Percentiles rank a stretch among this genome's conserved stretches.
Evolutionary conservation across 2,113 vertebrate genomes (phyloP).

Genomic region (Ardeotis arabs): DNA sequence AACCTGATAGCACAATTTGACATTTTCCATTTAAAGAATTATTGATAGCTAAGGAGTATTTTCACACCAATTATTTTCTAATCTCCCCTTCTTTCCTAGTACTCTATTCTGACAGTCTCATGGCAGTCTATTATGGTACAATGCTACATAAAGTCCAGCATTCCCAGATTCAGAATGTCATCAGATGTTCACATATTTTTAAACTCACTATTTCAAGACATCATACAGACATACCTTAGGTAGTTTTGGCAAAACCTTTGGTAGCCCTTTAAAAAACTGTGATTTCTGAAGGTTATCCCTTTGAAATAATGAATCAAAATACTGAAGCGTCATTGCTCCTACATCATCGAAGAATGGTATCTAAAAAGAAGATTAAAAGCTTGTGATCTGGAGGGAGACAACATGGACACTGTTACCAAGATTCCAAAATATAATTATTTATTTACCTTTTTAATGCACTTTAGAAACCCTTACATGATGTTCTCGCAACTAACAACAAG

Average conservation of each 20-base stretch:
- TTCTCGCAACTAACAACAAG: not conserved
- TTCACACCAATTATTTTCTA: not conserved
- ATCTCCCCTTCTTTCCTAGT: not conserved
- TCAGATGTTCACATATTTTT: not conserved
- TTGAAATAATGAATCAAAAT: constrained; percentile 98
- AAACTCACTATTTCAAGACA: not conserved
- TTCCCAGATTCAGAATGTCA: not conserved
- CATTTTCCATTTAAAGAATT: not conserved
- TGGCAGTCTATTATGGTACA: not conserved
- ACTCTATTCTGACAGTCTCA: not conserved
- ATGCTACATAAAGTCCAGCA: not conserved
- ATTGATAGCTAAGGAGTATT: not conserved
- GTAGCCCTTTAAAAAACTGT: constrained; percentile 97
- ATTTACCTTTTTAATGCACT: not conserved
- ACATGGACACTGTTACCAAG: not conserved
- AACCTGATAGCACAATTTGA: not conserved
- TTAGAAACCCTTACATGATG: not conserved
- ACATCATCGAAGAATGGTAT: constrained; percentile 98
- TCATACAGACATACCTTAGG: constrained; percentile 85
- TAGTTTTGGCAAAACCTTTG: constrained; percentile 94
- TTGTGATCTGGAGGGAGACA: not conserved
- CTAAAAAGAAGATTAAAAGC: constrained; percentile 73
- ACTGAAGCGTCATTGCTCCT: constrained; percentile 94
- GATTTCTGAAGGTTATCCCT: constrained; percentile 99
- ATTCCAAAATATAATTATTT: not conserved